These are phyloP conservation scores for Watersipora subatra DNA, from an alignment of 1,140 invertebrate genomes.

Conservation along the genomic window DNA sequence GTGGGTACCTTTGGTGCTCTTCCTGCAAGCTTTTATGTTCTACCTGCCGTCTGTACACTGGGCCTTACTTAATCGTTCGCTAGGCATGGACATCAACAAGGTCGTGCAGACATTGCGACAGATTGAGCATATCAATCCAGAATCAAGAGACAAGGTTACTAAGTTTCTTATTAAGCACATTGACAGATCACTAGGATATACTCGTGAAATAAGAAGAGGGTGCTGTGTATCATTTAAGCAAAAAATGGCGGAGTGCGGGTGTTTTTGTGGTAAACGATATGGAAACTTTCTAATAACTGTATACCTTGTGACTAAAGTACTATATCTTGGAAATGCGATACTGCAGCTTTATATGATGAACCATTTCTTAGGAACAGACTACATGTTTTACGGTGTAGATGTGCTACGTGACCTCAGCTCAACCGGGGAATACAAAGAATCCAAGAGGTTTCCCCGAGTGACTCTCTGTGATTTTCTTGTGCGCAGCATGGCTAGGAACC, in stretches of 20 bases:
- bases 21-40: constrained; percentile 11
- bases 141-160: background rate
- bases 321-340: constrained; percentile 41
- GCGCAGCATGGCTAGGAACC: constrained; percentile 37
- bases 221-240: constrained; percentile 3
- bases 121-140: background rate
- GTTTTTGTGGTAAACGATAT: constrained; percentile 39
- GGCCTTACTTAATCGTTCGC: background rate
- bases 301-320: constrained; percentile 39
- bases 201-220: background rate
- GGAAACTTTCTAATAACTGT: constrained; percentile 43
- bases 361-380: constrained; percentile 38
- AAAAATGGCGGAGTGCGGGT: constrained; percentile 9
- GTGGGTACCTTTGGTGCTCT: constrained; percentile 11
- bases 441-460: constrained; percentile 41
- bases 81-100: constrained; percentile 1
- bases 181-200: background rate
- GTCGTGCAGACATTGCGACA: background rate
- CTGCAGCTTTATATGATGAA: constrained; percentile 42
- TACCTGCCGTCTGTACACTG: constrained; percentile 8
- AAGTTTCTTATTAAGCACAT: constrained; percentile 1
- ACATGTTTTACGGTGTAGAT: constrained; percentile 36
- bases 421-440: constrained; percentile 29
- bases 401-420: constrained; percentile 30
- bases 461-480: constrained; percentile 45